These are phyloP conservation scores for Bellardia bayeri DNA, from an alignment of 2,888 invertebrate species.

Conservation along the genomic window DNA sequence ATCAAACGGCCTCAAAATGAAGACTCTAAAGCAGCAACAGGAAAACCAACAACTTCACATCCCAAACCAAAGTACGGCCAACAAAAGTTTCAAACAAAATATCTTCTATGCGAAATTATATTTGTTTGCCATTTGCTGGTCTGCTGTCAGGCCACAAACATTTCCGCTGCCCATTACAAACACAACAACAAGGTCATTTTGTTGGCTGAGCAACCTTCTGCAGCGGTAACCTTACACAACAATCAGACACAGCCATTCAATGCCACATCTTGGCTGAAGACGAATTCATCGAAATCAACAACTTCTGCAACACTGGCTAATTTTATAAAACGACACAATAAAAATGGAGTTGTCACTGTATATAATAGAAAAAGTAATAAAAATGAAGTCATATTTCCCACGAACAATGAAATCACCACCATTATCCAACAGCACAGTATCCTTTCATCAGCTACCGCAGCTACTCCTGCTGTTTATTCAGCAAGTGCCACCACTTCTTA, in stretches of 20 bases:
- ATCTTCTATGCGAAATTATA: constrained; percentile 47
- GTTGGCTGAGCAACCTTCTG: constrained; percentile 12
- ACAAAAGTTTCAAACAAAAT: neutral
- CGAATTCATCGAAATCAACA: constrained; percentile 15
- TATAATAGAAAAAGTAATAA: constrained; percentile 20
- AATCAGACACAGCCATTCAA: constrained; percentile 31
- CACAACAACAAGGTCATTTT: constrained; percentile 47
- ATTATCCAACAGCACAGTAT: neutral
- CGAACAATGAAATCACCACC: constrained; percentile 21
- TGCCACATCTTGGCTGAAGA: constrained; percentile 23
- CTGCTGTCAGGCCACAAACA: neutral
- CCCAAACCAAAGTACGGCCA: neutral
- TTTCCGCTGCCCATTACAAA: constrained; percentile 3
- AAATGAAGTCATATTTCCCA: constrained; percentile 57
- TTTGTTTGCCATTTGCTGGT: constrained; percentile 44
- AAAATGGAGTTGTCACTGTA: constrained; percentile 33
- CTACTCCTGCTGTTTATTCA: constrained; percentile 15
- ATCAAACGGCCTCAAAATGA: constrained; percentile 68
- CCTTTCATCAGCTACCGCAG: constrained; percentile 13
- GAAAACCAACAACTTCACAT: constrained; percentile 47
- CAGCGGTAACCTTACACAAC: constrained; percentile 54
- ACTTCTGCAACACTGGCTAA: constrained; percentile 33
- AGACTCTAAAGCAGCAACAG: constrained; percentile 12
- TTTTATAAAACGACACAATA: constrained; percentile 15
- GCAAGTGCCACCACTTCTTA: constrained; percentile 17